A percentile compares a stretch with the other conserved stretches of the same genome.
Conservation (phyloP, 2,888 invertebrate genomes). For the Caenorhabditis sulstoni region DNA sequence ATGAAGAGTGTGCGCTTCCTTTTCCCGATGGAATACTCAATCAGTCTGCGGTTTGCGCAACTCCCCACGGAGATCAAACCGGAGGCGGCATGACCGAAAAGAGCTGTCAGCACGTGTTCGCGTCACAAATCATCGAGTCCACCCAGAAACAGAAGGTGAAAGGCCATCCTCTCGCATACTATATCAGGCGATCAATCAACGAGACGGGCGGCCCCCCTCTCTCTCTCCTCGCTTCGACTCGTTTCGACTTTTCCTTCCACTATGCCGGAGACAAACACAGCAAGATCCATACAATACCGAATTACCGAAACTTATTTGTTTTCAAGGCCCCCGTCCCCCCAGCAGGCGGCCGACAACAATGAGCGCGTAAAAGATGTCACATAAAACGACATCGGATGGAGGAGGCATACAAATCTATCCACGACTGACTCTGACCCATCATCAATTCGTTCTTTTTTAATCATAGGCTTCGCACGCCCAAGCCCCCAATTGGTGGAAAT, state of each 20-base stretch:
- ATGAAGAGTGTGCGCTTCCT: background rate
- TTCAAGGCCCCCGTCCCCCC: constrained; percentile 53
- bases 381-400: constrained; percentile 30
- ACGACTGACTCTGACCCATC: constrained; percentile 49
- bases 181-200: constrained; percentile 54
- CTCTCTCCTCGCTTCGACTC: constrained; percentile 24
- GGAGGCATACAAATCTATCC: constrained; percentile 26
- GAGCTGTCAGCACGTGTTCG: constrained; percentile 52
- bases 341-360: constrained; percentile 49
- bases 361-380: constrained; percentile 52
- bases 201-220: constrained; percentile 35
- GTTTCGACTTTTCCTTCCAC: constrained; percentile 34
- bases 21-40: constrained; percentile 9
- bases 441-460: constrained; percentile 54
- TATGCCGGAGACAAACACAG: constrained; percentile 34
- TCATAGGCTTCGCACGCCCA: constrained; percentile 42
- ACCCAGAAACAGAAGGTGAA: constrained; percentile 44
- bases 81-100: constrained; percentile 42
- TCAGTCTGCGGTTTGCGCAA: constrained; percentile 28
- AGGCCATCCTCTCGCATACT: constrained; percentile 53
- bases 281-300: constrained; percentile 51
- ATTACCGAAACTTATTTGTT: constrained; percentile 59
- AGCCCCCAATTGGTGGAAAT: constrained; percentile 40
- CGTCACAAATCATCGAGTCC: constrained; percentile 52
- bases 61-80: constrained; percentile 42